A percentile compares a stretch with the other conserved stretches of the same genome.
Conservation (phyloP, 2,113 vertebrate genomes). For the Grantiella picta region DNA sequence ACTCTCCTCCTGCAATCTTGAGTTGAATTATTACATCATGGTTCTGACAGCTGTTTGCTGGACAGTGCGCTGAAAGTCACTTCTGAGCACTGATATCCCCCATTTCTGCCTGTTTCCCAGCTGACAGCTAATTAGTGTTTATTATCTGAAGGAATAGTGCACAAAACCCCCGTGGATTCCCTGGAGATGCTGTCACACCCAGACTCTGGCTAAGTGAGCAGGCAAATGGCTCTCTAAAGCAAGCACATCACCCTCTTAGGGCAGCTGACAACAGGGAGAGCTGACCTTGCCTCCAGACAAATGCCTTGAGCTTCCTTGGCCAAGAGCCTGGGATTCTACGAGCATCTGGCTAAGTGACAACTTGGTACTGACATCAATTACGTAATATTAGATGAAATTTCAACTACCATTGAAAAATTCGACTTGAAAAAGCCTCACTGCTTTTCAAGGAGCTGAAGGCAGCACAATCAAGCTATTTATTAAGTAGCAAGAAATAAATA, state of each 20-base stretch:
- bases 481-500: neutral
- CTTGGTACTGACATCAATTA: constrained; percentile 9
- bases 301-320: neutral
- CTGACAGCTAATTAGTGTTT: neutral
- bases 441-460: neutral
- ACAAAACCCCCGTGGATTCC: neutral
- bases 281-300: constrained; percentile 19
- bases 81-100: neutral
- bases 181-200: neutral
- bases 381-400: neutral
- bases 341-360: constrained; percentile 48
- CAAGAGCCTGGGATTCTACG: constrained; percentile 15
- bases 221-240: neutral
- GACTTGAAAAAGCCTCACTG: neutral
- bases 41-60: neutral
- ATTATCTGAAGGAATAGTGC: neutral
- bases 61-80: neutral
- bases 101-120: neutral
- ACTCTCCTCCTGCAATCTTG: neutral
- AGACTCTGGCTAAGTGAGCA: neutral
- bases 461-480: neutral
- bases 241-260: neutral
- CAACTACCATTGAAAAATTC: constrained; percentile 10
- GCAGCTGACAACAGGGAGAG: neutral
- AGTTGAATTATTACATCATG: neutral